Percentiles rank a stretch among this genome's conserved stretches.
Conservation (phyloP, 2,888 invertebrate genomes). For the Minunthozetes semirufus region DNA sequence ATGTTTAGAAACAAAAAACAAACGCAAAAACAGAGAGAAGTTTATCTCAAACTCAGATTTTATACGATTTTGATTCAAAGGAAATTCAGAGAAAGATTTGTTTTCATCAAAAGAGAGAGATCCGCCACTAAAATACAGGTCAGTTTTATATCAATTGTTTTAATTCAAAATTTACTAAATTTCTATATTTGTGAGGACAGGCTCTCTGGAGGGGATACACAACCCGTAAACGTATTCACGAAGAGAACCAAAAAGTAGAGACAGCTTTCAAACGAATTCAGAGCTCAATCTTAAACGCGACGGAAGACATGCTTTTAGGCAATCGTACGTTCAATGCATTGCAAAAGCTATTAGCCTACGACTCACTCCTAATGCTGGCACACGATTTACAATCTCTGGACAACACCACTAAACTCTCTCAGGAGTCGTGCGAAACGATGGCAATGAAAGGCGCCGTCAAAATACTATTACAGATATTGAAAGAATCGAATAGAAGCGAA, state of each 20-base stretch:
- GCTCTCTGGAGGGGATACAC: constrained; percentile 19
- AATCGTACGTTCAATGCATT: not conserved
- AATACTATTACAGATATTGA: constrained; percentile 26
- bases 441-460: constrained; percentile 3
- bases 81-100: not conserved
- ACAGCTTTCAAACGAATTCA: not conserved
- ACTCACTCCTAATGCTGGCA: not conserved
- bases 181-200: constrained; percentile 14
- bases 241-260: not conserved
- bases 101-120: not conserved
- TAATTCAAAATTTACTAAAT: not conserved
- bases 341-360: not conserved
- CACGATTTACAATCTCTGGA: constrained; percentile 31
- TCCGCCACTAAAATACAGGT: constrained; percentile 33
- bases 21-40: not conserved
- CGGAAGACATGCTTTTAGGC: constrained; percentile 22
- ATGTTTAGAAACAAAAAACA: too few species aligned
- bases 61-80: not conserved
- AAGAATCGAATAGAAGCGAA: constrained; percentile 36
- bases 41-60: too few species aligned
- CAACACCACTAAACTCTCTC: constrained; percentile 23
- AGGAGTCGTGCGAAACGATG: constrained; percentile 31
- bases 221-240: constrained; percentile 17
- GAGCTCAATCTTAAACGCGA: not conserved
- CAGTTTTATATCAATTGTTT: not conserved